Evolutionary conservation across 2,113 vertebrate genomes (phyloP).

Genomic region (Seriola aureovittata): DNA sequence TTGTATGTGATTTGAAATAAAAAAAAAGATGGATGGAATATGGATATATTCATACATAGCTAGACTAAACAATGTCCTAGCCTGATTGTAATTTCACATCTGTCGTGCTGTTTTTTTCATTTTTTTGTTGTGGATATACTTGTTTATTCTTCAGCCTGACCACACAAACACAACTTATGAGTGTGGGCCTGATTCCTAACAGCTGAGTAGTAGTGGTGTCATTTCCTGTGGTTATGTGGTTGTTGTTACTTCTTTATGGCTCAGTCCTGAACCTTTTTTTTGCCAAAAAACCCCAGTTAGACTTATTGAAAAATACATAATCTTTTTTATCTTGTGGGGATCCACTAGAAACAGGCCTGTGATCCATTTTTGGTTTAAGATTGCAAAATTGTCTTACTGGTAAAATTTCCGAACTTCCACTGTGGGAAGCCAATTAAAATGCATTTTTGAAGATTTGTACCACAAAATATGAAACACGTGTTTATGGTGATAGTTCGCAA

Average conservation of each 20-base stretch:
- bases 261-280: not conserved
- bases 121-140: conserved; percentile 7
- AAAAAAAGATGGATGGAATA: not conserved
- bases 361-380: conserved; percentile 29
- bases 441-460: conserved; percentile 17
- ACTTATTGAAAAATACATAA: conserved; percentile 14
- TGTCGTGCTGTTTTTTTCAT: not conserved
- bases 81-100: conserved; percentile 12
- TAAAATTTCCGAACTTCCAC: conserved; percentile 11
- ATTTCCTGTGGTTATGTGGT: conserved; percentile 47
- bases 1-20: conserved; percentile 32
- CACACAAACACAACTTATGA: conserved; percentile 46
- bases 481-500: not conserved
- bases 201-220: conserved; percentile 34
- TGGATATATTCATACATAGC: not conserved
- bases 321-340: conserved; percentile 20
- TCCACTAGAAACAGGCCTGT: conserved; percentile 17
- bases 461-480: conserved; percentile 21
- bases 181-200: conserved; percentile 36
- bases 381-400: conserved; percentile 27
- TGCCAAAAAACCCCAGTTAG: conserved; percentile 28
- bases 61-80: conserved; percentile 22
- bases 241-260: conserved; percentile 15
- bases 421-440: conserved; percentile 22
- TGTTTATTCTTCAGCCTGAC: conserved; percentile 43